A percentile compares a stretch with the other conserved stretches of the same genome.
Evolutionary conservation across 2,797 vertebrate species (phyloP).

Genomic region (Pteropus rufus): DNA sequence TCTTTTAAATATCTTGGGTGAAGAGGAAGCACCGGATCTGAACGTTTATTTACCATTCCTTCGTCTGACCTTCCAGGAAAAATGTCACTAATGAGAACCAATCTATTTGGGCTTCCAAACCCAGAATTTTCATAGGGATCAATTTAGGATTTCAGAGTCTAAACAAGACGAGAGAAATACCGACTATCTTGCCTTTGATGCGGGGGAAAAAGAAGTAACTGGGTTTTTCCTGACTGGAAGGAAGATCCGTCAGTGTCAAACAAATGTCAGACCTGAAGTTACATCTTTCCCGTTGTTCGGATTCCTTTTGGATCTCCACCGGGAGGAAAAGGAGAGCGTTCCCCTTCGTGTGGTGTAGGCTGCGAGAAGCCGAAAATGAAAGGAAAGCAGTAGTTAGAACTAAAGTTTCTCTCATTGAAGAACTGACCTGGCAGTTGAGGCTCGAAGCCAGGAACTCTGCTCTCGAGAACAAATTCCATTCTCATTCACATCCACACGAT

Average conservation of each 20-base stretch:
- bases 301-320: neutral
- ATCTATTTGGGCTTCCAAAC: constrained; percentile 44
- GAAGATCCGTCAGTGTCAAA: neutral
- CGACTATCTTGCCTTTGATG: neutral
- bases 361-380: neutral
- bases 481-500: neutral
- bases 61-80: constrained; percentile 72
- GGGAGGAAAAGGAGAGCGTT: neutral
- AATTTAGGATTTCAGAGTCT: constrained; percentile 46
- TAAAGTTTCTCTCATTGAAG: neutral
- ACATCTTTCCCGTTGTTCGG: neutral
- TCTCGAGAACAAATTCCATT: neutral
- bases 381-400: neutral
- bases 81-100: constrained; percentile 76
- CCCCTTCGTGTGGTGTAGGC: neutral
- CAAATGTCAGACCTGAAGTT: constrained; percentile 3
- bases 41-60: constrained; percentile 77
- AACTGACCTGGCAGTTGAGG: neutral
- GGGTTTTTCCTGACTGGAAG: constrained; percentile 18
- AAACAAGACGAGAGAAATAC: constrained; percentile 22
- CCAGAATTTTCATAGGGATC: constrained; percentile 60
- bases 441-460: neutral
- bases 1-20: neutral
- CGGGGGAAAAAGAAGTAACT: too few species aligned
- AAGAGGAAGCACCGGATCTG: constrained; percentile 59